Evolutionary conservation across 2,797 vertebrate species (phyloP), one percentile per base, ranked within the genome.

Genomic region (Perdix hodgsoniae): DNA sequence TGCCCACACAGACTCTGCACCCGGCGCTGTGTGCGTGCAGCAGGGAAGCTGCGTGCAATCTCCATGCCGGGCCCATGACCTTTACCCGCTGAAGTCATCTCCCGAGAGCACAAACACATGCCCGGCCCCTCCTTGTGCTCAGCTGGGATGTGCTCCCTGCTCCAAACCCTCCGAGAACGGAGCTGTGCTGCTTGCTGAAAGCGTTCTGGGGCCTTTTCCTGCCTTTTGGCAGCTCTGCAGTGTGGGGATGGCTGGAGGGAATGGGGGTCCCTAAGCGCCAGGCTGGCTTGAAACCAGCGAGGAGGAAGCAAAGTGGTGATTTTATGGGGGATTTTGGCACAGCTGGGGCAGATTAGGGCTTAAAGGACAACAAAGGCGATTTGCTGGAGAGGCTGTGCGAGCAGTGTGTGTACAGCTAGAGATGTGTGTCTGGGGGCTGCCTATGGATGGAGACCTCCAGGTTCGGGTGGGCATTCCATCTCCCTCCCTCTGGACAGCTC

Each of bases 41-140:
- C 54, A 33, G 54, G 35, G 80, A 78, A 86, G 66, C 66, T 96
- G 95, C 86, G 92, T 91, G 95, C 83, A 90, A 67, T 80, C 50
- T 54, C 71, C 45, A 44, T 61, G 75, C 52, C 13, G 45, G 70
- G 87, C 92, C 52, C 23, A 2, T 91, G 95, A 96, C 93, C 95
- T 96, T 91, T 96, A 88, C 94, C 91, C 64, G 70, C 92, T 96
- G 93, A 97, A 96, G 91, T 96, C 93, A 96, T 96, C 63, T 35
- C 77, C 86, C 56, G 83, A 88, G 54, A 91, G 66, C 91, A 91
- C 89, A 73, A 89, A 94, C 91, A 87, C 54, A 3, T 84, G 93
- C 70, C 0, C 11, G 52, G 88, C 89, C 54, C 37, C 75, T 90
- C 79, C 75, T 60, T 70, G 73, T 18, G n/a, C 27, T 23, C 24